Evolutionary conservation across 1,140 invertebrate species (phyloP).

Genomic region (Mesaphorura yosii): DNA sequence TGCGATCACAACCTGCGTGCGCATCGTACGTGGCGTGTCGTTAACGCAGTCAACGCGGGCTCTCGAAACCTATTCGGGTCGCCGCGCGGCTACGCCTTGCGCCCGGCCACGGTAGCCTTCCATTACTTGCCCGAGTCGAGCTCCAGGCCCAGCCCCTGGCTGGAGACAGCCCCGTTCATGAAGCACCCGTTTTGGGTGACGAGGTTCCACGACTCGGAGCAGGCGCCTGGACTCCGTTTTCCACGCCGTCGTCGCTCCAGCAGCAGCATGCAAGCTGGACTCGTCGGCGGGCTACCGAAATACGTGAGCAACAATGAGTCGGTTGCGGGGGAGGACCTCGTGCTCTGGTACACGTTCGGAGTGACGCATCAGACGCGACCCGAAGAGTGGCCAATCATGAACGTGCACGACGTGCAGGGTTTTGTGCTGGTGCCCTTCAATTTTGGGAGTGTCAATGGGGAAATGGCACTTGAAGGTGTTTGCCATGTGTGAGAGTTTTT

Average conservation of each 20-base stretch:
- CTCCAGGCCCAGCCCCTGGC: neutral
- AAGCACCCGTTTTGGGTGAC: constrained; percentile 7
- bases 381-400: constrained; percentile 9
- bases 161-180: neutral
- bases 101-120: neutral
- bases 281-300: neutral
- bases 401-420: neutral
- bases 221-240: neutral
- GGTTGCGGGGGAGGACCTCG: neutral
- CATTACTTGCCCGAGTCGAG: neutral
- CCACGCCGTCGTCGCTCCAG: neutral
- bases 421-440: constrained; percentile 3
- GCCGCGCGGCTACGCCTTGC: neutral
- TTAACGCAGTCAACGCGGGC: neutral
- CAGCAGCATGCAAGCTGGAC: too few species aligned
- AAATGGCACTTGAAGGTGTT: neutral
- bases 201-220: neutral
- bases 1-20: neutral
- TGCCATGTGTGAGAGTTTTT: too few species aligned
- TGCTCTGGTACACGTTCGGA: neutral
- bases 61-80: neutral
- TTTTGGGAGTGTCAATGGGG: neutral
- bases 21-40: neutral
- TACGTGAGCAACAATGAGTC: neutral
- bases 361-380: neutral